Evolutionary conservation across 2,113 vertebrate species (phyloP), one percentile per base, ranked within the genome.

Genomic region (Prunella fulvescens): DNA sequence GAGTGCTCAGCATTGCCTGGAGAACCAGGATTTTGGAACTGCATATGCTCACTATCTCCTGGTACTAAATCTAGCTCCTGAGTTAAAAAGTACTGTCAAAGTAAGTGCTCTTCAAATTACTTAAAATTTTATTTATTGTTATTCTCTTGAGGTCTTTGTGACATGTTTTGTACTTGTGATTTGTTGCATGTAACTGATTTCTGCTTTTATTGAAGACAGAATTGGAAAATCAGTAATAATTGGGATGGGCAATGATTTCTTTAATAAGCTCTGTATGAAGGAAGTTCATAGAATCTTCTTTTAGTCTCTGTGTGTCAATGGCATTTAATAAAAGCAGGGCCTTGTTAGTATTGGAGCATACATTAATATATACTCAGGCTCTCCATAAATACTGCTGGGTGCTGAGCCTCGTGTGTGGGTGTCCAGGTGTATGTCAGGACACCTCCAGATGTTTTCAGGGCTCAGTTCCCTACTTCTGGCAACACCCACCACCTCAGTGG

Each of bases 11-110:
- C 98, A 99, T 82, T 99, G 99, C 72, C 89, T 99, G 56, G 97
- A 98, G 65, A 97, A 97, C 73, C 98, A 98, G 58, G 99, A 99
- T 90, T 99, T 99, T 93, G 99, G 99, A 86, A 99, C 99, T 8
- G 99, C 99, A 0, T 99, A 99, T 77, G 99, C 99, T 19, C 99
- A 99, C 93, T 99, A 99, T 96, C 98, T 99, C 4, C 97, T 99
- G 2, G 99, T 99, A 57, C 98, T 99, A 84, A 99, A 98, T 97
- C 97, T 99, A 45, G 99, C 99, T 15, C 99, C 99, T 1, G 98
- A 98, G 87, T 97, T 99, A 91, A 99, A 98, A 97, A 96, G 98
- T 28, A 91, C 72, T 22, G 93, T 98, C 40, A 98, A 98, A 97
- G 98, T 98, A 93, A 98, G 96, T 79, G 19, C 17, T 61, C 24